phyloP scores from a whole-genome alignment of 2,113 vertebrate genomes.

The Protobothrops flavoviridis region DNA sequence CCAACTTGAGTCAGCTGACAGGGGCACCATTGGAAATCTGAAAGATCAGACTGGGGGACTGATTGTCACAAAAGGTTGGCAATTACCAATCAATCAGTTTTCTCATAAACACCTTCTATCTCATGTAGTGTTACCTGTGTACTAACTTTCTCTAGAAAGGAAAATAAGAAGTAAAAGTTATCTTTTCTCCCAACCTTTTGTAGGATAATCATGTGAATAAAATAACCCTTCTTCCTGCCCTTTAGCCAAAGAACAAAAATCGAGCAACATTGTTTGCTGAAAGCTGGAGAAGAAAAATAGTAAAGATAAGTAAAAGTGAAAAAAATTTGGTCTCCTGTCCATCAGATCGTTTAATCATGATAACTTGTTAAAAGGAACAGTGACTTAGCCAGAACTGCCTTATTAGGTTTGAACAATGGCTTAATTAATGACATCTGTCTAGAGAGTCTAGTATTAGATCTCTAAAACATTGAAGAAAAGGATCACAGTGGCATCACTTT shows the following conservation, averaged over 20 bases:
- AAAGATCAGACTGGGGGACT: background rate
- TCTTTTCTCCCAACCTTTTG: background rate
- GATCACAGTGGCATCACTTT: background rate
- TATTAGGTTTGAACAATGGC: conserved; percentile 24
- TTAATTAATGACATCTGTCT: conserved; percentile 32
- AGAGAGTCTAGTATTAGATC: background rate
- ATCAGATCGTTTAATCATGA: conserved; percentile 25
- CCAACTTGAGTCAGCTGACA: background rate
- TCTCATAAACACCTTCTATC: too few species aligned
- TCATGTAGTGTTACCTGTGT: too few species aligned
- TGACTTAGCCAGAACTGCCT: conserved; percentile 16
- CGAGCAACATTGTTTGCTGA: background rate
- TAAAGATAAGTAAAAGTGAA: background rate
- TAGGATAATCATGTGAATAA: background rate
- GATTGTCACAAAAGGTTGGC: background rate
- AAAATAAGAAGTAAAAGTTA: background rate
- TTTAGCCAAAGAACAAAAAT: background rate
- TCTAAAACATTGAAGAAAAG: conserved; percentile 39
- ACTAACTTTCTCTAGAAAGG: background rate
- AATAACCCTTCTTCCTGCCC: background rate
- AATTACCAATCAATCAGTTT: background rate
- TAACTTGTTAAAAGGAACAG: background rate
- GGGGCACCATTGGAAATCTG: background rate
- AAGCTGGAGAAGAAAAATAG: background rate
- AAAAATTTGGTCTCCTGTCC: background rate